phyloP scores from a whole-genome alignment of 2,113 vertebrate species.

The Polypterus senegalus region DNA sequence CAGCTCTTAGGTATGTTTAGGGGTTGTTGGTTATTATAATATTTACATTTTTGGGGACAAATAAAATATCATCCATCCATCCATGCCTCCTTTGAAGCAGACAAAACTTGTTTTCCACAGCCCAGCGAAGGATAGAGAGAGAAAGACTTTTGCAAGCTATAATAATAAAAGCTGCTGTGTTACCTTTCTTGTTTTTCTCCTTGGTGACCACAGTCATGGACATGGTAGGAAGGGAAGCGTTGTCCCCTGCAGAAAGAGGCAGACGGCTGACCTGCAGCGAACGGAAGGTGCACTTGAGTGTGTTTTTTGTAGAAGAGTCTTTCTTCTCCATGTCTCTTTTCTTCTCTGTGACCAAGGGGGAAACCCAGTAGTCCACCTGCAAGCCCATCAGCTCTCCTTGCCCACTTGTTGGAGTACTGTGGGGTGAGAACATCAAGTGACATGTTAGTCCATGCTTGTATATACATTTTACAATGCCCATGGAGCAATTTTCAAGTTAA shows the following conservation, averaged over 20 bases:
- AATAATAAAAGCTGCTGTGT: background rate
- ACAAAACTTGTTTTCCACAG: too few species aligned
- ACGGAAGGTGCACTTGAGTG: slow-evolving; percentile 96
- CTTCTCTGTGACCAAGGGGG: slow-evolving; percentile 56
- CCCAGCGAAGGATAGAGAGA: too few species aligned
- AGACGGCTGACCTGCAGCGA: slow-evolving; percentile 97
- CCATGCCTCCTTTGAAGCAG: too few species aligned
- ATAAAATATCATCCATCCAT: too few species aligned
- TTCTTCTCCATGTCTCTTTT: slow-evolving; percentile 84
- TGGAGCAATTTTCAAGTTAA: too few species aligned
- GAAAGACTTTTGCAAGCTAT: too few species aligned
- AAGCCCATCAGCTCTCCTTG: slow-evolving; percentile 84
- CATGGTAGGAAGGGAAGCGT: slow-evolving; percentile 66
- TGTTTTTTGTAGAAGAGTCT: slow-evolving; percentile 78
- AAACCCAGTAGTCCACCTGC: slow-evolving; percentile 94
- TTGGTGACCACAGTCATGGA: slow-evolving; percentile 94
- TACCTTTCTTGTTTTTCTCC: slow-evolving; percentile 97
- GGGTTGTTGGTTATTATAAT: too few species aligned
- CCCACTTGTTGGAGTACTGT: slow-evolving; percentile 32
- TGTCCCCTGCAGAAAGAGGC: slow-evolving; percentile 61
- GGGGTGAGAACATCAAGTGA: background rate
- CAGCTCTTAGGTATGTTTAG: too few species aligned
- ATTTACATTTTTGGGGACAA: too few species aligned
- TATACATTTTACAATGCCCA: too few species aligned
- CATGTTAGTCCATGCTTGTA: too few species aligned